phyloP scores from a whole-genome alignment of 2,888 invertebrate genomes.

The Isoperla grammatica region DNA sequence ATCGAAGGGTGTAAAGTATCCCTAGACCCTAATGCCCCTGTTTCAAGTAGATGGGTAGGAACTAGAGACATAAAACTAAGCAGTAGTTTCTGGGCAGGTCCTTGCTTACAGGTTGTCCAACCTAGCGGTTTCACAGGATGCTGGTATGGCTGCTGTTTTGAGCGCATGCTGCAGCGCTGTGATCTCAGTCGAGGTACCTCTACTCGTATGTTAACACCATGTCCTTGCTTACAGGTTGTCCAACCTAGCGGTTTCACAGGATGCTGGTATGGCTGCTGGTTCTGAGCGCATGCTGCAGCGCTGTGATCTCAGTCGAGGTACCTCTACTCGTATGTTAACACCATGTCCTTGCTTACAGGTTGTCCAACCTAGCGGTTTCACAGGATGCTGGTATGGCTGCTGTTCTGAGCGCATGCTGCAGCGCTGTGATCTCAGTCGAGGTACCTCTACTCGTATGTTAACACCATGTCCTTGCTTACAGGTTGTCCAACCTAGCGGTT shows the following conservation, averaged over 20 bases:
- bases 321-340: no score
- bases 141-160: neutral
- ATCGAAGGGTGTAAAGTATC: no score
- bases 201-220: no score
- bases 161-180: neutral
- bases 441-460: no score
- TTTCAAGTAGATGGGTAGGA: no score
- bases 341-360: no score
- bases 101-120: neutral
- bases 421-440: neutral
- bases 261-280: conserved; percentile 3
- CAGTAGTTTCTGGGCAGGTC: no score
- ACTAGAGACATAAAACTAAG: no score
- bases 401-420: neutral
- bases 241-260: conserved; percentile 4
- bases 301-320: conserved; percentile 1
- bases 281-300: neutral
- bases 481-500: conserved; percentile 6
- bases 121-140: conserved; percentile 4
- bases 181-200: conserved; percentile 1
- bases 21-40: no score
- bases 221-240: neutral
- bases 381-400: neutral
- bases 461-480: no score
- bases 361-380: conserved; percentile 8